Conservation (phyloP, 2,888 invertebrate genomes). For the Ormyrus labotus region DNA sequence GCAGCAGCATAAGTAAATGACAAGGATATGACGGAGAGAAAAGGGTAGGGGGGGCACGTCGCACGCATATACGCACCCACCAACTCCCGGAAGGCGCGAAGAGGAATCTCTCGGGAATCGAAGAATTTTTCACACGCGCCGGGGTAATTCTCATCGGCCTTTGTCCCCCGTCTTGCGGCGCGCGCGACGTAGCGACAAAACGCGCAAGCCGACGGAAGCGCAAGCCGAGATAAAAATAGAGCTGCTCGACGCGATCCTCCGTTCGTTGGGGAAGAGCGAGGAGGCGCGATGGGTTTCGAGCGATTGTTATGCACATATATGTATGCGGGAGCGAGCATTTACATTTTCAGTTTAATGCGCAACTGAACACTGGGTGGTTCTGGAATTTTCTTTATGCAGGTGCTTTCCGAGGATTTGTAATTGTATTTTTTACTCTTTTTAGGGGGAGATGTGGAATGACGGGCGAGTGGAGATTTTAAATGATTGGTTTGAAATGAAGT, state of each 20-base stretch:
- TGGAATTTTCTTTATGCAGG: neutral
- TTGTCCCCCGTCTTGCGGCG: neutral
- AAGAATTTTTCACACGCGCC: conserved; percentile 35
- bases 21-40: too few species aligned
- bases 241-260: neutral
- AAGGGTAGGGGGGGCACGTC: too few species aligned
- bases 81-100: conserved; percentile 17
- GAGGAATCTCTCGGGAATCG: conserved; percentile 22
- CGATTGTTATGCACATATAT: neutral
- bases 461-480: too few species aligned
- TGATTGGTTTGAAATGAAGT: too few species aligned
- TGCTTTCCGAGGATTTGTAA: too few species aligned
- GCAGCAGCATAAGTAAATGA: too few species aligned
- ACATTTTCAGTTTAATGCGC: conserved; percentile 1
- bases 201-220: conserved; percentile 10
- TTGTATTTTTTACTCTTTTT: too few species aligned
- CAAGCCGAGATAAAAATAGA: conserved; percentile 24
- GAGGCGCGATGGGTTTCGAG: too few species aligned
- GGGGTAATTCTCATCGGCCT: conserved; percentile 20
- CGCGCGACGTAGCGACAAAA: neutral
- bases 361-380: neutral
- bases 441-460: too few species aligned
- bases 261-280: too few species aligned
- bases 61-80: too few species aligned
- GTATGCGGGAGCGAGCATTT: neutral